Percentiles rank a stretch among this genome's conserved stretches.
phyloP scores from a whole-genome alignment of 1,140 invertebrate species.

The Zaprionus ornatus region DNA sequence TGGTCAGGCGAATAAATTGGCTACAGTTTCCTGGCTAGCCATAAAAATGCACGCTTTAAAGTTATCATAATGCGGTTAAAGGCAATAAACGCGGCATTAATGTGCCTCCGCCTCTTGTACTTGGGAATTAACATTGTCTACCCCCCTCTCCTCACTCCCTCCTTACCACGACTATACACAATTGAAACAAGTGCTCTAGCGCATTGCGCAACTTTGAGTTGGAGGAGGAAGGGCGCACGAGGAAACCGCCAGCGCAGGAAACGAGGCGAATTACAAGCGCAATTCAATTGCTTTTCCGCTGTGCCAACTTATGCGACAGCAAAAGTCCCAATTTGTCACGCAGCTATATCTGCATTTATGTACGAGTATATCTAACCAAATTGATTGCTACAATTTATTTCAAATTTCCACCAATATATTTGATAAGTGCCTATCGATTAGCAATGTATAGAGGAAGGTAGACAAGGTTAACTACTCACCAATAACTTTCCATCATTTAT shows the following conservation, averaged over 20 bases:
- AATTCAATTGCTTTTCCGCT: conserved; percentile 3
- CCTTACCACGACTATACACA: too few relatives aligned
- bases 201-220: neutral
- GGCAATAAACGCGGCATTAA: conserved; percentile 79
- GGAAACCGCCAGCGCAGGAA: neutral
- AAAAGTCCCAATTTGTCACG: conserved; percentile 1
- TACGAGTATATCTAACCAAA: neutral
- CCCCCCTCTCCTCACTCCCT: neutral
- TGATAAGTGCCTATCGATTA: too few relatives aligned
- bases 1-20: conserved; percentile 72
- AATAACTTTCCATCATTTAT: too few relatives aligned
- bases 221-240: neutral
- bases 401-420: neutral
- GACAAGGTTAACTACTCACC: too few relatives aligned
- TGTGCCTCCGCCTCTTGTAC: conserved; percentile 56
- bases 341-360: neutral
- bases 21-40: conserved; percentile 61
- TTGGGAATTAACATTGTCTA: conserved; percentile 61
- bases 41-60: conserved; percentile 73
- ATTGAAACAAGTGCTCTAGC: neutral
- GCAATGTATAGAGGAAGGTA: too few relatives aligned
- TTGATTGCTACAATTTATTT: neutral
- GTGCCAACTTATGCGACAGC: neutral
- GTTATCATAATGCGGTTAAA: conserved; percentile 81
- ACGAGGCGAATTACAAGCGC: conserved; percentile 35